A percentile compares a stretch with the other conserved stretches of the same genome.
Conservation (phyloP, 1,140 invertebrate species). For the Hyles euphorbiae region DNA sequence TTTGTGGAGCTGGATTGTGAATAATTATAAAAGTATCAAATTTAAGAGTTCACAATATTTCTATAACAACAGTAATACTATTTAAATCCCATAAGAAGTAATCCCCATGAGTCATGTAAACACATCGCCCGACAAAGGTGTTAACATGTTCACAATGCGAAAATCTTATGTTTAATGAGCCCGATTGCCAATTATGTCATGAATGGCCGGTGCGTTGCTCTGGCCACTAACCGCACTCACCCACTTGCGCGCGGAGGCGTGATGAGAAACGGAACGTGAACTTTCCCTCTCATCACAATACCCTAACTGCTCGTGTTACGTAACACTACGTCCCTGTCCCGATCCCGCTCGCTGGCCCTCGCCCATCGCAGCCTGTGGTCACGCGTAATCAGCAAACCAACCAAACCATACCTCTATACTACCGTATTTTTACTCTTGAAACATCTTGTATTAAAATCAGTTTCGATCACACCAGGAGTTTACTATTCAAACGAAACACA, state of each 20-base stretch:
- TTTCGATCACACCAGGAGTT: no score
- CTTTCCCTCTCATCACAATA: slow-evolving; percentile 67
- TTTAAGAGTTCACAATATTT: slow-evolving; percentile 4
- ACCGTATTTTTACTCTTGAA: no score
- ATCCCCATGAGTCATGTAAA: background rate
- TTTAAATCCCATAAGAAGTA: no score
- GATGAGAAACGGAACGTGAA: slow-evolving; percentile 53
- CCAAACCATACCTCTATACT: background rate
- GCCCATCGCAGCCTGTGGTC: slow-evolving; percentile 10
- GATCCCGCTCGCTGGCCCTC: slow-evolving; percentile 10
- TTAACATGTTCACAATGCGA: slow-evolving; percentile 31
- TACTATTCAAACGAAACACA: background rate
- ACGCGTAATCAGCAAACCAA: slow-evolving; percentile 10
- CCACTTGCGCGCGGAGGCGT: slow-evolving; percentile 63
- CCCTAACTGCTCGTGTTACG: slow-evolving; percentile 37
- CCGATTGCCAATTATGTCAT: slow-evolving; percentile 62
- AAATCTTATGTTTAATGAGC: slow-evolving; percentile 44
- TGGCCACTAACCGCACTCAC: slow-evolving; percentile 64
- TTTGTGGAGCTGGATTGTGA: background rate
- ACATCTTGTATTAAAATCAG: no score
- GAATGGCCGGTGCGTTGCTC: slow-evolving; percentile 62
- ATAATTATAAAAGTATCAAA: background rate
- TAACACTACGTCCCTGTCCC: slow-evolving; percentile 27
- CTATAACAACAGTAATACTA: no score
- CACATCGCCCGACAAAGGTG: slow-evolving; percentile 24